phyloP scores from a whole-genome alignment of 2,888 invertebrate genomes.

The Muschampia plurimacula region DNA sequence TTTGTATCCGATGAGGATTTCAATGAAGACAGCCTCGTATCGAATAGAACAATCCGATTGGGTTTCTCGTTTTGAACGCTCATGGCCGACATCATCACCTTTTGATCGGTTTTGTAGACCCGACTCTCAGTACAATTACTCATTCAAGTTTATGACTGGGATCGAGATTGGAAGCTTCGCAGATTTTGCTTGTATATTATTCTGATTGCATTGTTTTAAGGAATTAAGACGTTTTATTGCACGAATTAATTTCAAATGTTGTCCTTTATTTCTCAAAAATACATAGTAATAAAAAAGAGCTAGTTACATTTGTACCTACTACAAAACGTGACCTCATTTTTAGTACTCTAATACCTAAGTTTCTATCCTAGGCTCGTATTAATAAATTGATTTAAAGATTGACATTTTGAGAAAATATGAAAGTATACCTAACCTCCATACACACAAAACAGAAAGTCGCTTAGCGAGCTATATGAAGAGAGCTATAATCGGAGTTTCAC shows the following conservation, averaged over 20 bases:
- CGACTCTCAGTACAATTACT: slow-evolving; percentile 13
- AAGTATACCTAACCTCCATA: no score
- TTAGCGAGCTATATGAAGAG: no score
- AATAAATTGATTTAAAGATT: no score
- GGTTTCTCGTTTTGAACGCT: slow-evolving; percentile 19
- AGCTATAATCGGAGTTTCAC: no score
- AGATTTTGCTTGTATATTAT: not conserved
- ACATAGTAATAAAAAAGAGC: no score
- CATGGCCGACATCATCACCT: slow-evolving; percentile 21
- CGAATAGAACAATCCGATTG: slow-evolving; percentile 20
- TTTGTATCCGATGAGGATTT: slow-evolving; percentile 57
- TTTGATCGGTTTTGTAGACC: slow-evolving; percentile 12
- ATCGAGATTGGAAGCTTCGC: slow-evolving; percentile 1
- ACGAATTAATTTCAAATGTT: not conserved
- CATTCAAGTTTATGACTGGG: slow-evolving; percentile 10
- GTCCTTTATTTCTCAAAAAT: not conserved
- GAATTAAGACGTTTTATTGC: not conserved
- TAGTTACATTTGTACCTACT: no score
- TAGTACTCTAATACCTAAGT: no score
- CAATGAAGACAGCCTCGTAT: slow-evolving; percentile 42
- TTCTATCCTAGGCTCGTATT: no score
- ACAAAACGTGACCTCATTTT: no score
- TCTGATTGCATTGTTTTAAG: not conserved
- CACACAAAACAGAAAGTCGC: no score
- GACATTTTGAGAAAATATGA: no score